These are phyloP conservation scores for Catalaphyllia jardinei DNA, from an alignment of 64 coral and sea anemone genomes.

Conservation along the genomic window DNA sequence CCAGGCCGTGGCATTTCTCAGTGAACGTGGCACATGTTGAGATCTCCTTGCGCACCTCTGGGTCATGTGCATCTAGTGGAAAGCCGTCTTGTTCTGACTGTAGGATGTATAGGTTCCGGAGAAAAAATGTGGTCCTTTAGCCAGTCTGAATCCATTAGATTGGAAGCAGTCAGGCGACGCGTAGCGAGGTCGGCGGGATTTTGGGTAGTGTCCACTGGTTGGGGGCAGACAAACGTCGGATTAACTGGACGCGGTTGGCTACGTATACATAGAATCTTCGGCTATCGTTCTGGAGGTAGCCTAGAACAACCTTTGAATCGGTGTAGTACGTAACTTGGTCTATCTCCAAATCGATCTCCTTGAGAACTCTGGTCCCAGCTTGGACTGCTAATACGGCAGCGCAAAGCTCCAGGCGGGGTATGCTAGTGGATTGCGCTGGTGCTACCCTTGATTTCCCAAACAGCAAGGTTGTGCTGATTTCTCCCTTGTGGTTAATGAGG, in stretches of 20 bases:
- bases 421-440: constrained; percentile 13
- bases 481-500: background rate
- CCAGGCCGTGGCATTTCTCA: constrained; percentile 13
- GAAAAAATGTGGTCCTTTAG: constrained; percentile 40
- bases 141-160: constrained; percentile 33
- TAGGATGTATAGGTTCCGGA: background rate
- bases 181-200: constrained; percentile 64
- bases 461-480: background rate
- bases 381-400: background rate
- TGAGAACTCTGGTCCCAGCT: background rate
- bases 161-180: constrained; percentile 8
- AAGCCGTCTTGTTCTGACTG: background rate
- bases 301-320: background rate
- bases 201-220: constrained; percentile 42
- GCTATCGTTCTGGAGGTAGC: background rate
- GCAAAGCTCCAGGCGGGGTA: constrained; percentile 18
- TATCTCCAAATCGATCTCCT: constrained; percentile 15
- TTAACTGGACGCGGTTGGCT: constrained; percentile 47
- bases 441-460: constrained; percentile 2
- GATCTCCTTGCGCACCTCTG: constrained; percentile 46
- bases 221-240: constrained; percentile 25
- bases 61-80: constrained; percentile 25
- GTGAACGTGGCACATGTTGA: background rate
- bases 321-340: background rate
- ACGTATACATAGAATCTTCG: constrained; percentile 41